Percentiles rank a stretch among this genome's conserved stretches.
phyloP scores from a whole-genome alignment of 1,140 invertebrate genomes.

The Lepidurus couesii region DNA sequence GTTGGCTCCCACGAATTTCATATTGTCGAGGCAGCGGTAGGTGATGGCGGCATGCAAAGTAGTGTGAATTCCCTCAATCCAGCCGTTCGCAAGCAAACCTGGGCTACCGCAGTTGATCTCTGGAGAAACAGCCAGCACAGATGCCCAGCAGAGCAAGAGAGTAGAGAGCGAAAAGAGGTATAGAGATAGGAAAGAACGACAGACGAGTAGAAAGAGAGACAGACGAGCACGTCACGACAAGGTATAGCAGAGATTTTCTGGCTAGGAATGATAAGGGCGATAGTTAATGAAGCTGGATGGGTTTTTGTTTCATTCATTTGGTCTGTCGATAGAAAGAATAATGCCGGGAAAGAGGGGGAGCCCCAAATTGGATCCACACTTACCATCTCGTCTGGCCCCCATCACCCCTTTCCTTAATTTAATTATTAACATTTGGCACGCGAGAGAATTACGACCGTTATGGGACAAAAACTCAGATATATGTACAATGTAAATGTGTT shows the following conservation, averaged over 20 bases:
- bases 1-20: slow-evolving; percentile 81
- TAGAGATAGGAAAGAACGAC: slow-evolving; percentile 26
- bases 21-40: slow-evolving; percentile 87
- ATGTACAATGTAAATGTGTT: neutral
- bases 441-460: too few relatives aligned
- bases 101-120: slow-evolving; percentile 93
- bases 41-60: slow-evolving; percentile 83
- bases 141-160: slow-evolving; percentile 17
- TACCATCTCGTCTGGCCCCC: too few relatives aligned
- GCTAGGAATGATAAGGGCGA: neutral
- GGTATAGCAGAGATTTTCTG: neutral
- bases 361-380: too few relatives aligned
- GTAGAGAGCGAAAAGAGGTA: slow-evolving; percentile 29
- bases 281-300: neutral
- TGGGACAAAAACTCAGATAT: too few relatives aligned
- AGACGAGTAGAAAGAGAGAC: slow-evolving; percentile 24
- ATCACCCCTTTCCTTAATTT: too few relatives aligned
- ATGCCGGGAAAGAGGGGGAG: too few relatives aligned
- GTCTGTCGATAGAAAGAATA: too few relatives aligned
- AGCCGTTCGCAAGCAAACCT: slow-evolving; percentile 85
- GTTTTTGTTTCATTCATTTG: too few relatives aligned
- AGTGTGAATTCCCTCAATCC: slow-evolving; percentile 88
- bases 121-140: slow-evolving; percentile 41
- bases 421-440: too few relatives aligned
- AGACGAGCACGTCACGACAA: slow-evolving; percentile 2